Percentiles rank a stretch among this genome's conserved stretches.
Conservation (phyloP, 2,113 vertebrate species). For the Cebus imitator region DNA sequence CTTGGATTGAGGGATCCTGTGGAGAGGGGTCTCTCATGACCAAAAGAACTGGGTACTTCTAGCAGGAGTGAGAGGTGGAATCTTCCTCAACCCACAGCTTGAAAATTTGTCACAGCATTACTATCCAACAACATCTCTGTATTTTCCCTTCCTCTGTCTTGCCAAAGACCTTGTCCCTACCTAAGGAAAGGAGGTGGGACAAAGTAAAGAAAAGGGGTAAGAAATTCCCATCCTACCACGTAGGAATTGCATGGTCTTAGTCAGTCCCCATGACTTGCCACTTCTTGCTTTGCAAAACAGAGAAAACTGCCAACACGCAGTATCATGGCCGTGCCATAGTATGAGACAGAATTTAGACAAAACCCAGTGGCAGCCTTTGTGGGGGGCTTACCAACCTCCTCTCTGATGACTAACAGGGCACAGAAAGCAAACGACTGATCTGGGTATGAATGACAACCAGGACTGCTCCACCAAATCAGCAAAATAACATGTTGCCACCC, state of each 20-base stretch:
- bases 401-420: neutral
- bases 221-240: neutral
- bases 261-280: neutral
- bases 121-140: neutral
- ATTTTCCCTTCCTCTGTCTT: neutral
- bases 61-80: neutral
- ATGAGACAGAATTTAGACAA: neutral
- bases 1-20: neutral
- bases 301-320: neutral
- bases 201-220: neutral
- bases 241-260: neutral
- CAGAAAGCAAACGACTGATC: neutral
- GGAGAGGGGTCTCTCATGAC: neutral
- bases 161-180: neutral
- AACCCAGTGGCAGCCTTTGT: neutral
- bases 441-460: neutral
- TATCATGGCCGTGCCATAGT: no score
- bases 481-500: neutral
- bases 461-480: neutral
- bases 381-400: neutral
- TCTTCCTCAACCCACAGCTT: neutral
- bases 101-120: neutral
- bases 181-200: neutral
- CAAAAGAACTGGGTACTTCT: neutral
- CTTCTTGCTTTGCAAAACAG: neutral